Conservation (phyloP, 2,888 invertebrate genomes). For the Apamea sordens region DNA sequence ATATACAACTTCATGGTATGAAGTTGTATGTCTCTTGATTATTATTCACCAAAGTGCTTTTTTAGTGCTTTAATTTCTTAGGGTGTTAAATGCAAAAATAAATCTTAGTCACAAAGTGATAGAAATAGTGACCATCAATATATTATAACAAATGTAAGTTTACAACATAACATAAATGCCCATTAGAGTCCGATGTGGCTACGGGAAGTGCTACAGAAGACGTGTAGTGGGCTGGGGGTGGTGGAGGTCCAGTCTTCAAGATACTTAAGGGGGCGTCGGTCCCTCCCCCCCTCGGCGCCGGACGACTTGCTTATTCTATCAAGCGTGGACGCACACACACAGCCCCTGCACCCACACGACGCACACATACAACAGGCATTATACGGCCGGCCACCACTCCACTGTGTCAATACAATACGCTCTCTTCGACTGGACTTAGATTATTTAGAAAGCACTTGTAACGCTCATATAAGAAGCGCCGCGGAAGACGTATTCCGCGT, state of each 20-base stretch:
- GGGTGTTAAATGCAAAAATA: neutral
- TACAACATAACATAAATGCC: constrained; percentile 85
- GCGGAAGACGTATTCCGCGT: constrained; percentile 89
- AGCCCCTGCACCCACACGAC: constrained; percentile 73
- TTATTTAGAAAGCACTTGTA: constrained; percentile 91
- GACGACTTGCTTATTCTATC: constrained; percentile 91
- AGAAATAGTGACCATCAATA: constrained; percentile 33
- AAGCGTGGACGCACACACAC: constrained; percentile 87
- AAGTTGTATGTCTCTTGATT: neutral
- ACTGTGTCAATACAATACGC: constrained; percentile 91
- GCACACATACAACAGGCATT: constrained; percentile 84
- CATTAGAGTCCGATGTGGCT: constrained; percentile 87
- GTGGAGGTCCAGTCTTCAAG: constrained; percentile 89
- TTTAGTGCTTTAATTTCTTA: neutral
- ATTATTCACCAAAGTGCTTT: neutral
- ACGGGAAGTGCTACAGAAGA: constrained; percentile 88
- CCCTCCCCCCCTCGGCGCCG: constrained; percentile 81
- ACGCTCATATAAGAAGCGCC: constrained; percentile 91
- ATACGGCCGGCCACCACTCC: constrained; percentile 90
- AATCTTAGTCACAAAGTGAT: neutral
- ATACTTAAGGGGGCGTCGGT: constrained; percentile 83
- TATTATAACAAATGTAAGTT: constrained; percentile 68
- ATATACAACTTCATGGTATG: neutral
- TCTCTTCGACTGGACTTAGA: constrained; percentile 91
- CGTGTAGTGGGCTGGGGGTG: constrained; percentile 87